Percentiles rank a stretch among this genome's conserved stretches.
These are phyloP conservation scores for Drosophila truncata DNA, from an alignment of 1,140 invertebrate species.

Conservation along the genomic window DNA sequence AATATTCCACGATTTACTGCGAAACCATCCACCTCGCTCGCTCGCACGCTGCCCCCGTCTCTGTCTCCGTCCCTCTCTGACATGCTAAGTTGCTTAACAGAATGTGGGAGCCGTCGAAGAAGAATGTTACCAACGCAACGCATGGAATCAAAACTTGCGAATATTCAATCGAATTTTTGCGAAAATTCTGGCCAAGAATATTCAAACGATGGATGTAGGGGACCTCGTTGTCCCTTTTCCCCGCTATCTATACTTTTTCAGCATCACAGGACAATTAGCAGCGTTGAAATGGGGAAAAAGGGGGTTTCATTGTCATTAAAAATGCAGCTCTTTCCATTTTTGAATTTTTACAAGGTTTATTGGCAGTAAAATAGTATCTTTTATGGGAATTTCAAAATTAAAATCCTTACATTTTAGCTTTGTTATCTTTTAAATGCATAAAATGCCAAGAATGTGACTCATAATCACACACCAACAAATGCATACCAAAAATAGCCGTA, in stretches of 20 bases:
- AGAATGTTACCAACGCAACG: conserved; percentile 13
- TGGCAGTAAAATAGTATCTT: not conserved
- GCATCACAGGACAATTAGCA: not conserved
- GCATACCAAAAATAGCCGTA: conserved; percentile 51
- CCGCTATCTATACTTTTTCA: not conserved
- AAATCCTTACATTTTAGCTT: conserved; percentile 33
- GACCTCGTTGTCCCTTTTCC: too few species aligned
- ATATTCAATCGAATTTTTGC: not conserved
- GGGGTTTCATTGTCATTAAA: not conserved
- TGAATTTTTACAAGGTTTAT: too few species aligned
- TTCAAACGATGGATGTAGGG: not conserved
- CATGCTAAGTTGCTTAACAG: conserved; percentile 32
- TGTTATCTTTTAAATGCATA: conserved; percentile 64
- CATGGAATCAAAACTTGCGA: not conserved
- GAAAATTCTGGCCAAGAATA: not conserved
- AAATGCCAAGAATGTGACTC: conserved; percentile 67
- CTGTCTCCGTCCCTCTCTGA: conserved; percentile 14
- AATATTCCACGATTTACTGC: conserved; percentile 27
- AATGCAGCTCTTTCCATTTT: not conserved
- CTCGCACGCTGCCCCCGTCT: conserved; percentile 10
- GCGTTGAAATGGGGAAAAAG: not conserved
- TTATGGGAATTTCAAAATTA: not conserved
- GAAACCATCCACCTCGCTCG: conserved; percentile 13
- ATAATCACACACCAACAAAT: conserved; percentile 24
- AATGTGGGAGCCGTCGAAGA: conserved; percentile 16